Evolutionary conservation across 2,797 vertebrate genomes (phyloP), one percentile per base, ranked within the genome.

Genomic region (Botia kubotai): DNA sequence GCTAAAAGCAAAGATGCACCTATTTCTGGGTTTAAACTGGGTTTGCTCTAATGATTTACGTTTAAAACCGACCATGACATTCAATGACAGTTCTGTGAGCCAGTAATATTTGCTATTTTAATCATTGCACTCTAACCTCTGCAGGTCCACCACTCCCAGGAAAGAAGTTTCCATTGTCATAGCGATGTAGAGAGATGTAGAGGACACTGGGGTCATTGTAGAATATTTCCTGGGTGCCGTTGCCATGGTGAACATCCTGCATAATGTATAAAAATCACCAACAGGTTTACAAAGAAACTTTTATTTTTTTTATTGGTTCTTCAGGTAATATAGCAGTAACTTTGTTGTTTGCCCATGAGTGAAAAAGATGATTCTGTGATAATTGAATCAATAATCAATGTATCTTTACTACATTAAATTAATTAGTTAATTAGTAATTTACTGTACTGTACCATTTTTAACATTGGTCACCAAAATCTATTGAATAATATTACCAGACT

Each of bases 221-320:
- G 90, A 99, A 99, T 53, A 97, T 94, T 83, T 97, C 96, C 88
- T 99, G 97, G 12, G 97, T 99, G 23, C 97, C 96, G 0, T 99
- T 99, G 72, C 97, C 97, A 4, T 99, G 97, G 90, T 99, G 97
- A 85, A 99, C 96, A 0, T 99, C 97, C 97, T 99, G 77, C 0
- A 7, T 29, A 21, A 17, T 62, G 55, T 46, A 83, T 13, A 6
- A 62, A 23, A 13, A 23, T 7, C 2, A 62, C 19, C 50, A 52
- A 58, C 6, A 43, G 43, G 43, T 46, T 46, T 46, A 46, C 10
- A 46, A 46, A 43, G 39, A 43, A 43, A 1, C 39, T 43, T 43
- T 7, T 1, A 43, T 43, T 4, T 43, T 43, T 43, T 43, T 43
- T 1, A 1, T 43, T 43, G 39, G 39, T 46, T 46, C 8, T 11